Conservation (phyloP, 2,113 vertebrate species). For the Talpa occidentalis region DNA sequence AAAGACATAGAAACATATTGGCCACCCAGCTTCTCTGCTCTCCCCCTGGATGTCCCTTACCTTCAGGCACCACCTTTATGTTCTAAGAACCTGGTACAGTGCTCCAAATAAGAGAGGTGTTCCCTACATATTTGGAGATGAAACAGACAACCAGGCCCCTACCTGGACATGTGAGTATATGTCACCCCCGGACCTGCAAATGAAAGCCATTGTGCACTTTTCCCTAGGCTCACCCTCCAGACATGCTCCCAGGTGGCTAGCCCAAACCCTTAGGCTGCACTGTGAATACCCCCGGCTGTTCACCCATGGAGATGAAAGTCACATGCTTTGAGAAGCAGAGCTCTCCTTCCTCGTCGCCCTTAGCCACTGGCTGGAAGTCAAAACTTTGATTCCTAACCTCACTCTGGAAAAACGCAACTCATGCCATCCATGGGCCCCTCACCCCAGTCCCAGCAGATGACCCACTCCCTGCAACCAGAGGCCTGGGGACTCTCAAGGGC, state of each 20-base stretch:
- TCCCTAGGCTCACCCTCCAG: background rate
- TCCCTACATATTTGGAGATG: background rate
- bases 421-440: background rate
- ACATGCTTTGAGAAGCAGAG: too few species aligned
- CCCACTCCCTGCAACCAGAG: background rate
- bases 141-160: background rate
- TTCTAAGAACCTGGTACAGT: background rate
- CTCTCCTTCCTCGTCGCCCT: background rate
- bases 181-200: background rate
- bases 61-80: background rate
- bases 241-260: background rate
- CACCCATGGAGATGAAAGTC: background rate
- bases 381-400: background rate
- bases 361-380: background rate
- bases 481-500: constrained; percentile 61
- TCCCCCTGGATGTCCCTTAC: background rate
- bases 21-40: background rate
- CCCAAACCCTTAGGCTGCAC: background rate
- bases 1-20: background rate
- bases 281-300: background rate
- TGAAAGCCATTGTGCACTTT: background rate
- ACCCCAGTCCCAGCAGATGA: background rate
- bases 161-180: background rate
- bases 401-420: background rate
- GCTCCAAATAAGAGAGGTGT: background rate